Percentiles rank a stretch among this genome's conserved stretches.
Evolutionary conservation across 2,113 vertebrate genomes (phyloP).

Genomic region (Oreochromis tanganicae): DNA sequence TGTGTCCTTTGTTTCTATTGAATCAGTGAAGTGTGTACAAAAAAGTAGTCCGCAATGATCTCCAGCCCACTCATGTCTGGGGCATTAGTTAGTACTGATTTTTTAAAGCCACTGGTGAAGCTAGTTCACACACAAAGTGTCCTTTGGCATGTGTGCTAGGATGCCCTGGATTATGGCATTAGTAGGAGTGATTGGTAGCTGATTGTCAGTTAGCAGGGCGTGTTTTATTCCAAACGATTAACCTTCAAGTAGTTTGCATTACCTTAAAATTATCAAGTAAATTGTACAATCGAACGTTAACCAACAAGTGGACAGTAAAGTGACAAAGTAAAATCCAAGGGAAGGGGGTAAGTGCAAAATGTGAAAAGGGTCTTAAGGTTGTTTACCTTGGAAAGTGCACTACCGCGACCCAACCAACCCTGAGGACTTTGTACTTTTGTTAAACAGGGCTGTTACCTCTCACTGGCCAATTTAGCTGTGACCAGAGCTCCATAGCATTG

Average conservation of each 20-base stretch:
- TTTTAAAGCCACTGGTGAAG: not conserved
- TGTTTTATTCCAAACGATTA: not conserved
- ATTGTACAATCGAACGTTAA: not conserved
- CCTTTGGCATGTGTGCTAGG: not conserved
- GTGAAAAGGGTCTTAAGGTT: not conserved
- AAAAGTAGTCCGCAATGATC: not conserved
- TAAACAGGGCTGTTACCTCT: not conserved
- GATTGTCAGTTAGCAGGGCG: not conserved
- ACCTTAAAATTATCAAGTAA: not conserved
- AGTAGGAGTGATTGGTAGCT: not conserved
- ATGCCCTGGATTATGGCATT: not conserved
- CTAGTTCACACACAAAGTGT: accelerated
- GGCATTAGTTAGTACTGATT: not conserved
- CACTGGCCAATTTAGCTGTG: not conserved
- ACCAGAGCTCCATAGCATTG: not conserved
- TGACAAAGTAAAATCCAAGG: not conserved
- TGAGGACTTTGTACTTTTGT: not conserved
- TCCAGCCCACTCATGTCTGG: not conserved
- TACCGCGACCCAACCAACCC: not conserved
- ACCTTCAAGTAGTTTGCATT: not conserved
- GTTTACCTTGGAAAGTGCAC: not conserved
- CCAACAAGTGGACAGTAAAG: not conserved
- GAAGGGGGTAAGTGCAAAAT: not conserved
- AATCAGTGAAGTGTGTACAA: not conserved
- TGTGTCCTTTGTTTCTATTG: not conserved